These are phyloP conservation scores for Etheostoma nigrum DNA, from an alignment of 2,797 vertebrate genomes.

Conservation along the genomic window DNA sequence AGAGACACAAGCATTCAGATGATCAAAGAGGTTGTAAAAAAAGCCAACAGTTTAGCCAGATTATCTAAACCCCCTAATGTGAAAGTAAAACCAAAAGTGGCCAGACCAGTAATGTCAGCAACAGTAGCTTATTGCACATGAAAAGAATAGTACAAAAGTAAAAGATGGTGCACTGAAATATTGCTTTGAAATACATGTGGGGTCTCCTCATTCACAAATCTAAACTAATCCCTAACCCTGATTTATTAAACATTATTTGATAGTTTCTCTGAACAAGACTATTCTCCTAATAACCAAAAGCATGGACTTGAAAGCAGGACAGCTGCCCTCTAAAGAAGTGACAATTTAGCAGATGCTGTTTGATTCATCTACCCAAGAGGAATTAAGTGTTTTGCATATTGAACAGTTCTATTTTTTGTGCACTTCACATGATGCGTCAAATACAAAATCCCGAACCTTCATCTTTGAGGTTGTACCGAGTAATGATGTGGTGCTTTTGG, in stretches of 20 bases:
- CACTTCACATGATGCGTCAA: conserved; percentile 1
- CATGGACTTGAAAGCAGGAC: neutral
- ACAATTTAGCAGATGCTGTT: conserved; percentile 16
- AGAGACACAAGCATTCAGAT: no score
- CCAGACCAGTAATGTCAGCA: neutral
- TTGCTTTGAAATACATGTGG: neutral
- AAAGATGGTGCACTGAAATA: neutral
- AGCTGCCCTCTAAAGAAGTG: conserved; percentile 28
- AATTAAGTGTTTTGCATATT: conserved; percentile 39
- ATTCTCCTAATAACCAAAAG: neutral
- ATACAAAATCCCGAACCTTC: conserved; percentile 1
- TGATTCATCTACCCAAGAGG: conserved; percentile 32
- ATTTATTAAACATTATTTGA: neutral
- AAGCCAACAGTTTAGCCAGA: neutral
- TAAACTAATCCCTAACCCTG: neutral
- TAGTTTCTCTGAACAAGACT: neutral
- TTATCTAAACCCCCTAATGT: neutral
- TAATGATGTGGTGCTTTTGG: conserved; percentile 50
- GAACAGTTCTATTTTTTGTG: conserved; percentile 8
- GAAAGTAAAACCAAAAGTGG: neutral
- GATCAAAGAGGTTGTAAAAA: neutral
- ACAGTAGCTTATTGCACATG: neutral
- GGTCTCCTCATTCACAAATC: neutral
- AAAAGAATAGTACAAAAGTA: neutral
- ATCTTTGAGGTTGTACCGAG: conserved; percentile 33